These are phyloP conservation scores for Lemur catta DNA, from an alignment of 2,797 vertebrate species.

Conservation along the genomic window DNA sequence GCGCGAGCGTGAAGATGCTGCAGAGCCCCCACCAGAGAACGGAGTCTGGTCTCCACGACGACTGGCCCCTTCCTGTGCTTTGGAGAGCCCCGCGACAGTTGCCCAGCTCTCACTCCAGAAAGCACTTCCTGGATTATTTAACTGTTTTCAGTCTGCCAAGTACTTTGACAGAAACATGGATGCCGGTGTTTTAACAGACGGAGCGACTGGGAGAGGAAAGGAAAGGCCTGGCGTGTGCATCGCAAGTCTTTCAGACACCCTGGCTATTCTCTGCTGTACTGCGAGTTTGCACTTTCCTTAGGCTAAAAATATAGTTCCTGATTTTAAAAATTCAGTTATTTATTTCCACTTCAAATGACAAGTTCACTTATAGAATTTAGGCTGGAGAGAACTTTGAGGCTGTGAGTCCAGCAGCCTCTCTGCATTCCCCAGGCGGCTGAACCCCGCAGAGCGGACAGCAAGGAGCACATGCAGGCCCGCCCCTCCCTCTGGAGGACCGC, in stretches of 20 bases:
- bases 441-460: neutral
- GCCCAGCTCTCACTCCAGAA: slow-evolving; percentile 27
- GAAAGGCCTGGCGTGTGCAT: neutral
- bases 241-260: neutral
- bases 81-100: neutral
- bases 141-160: slow-evolving; percentile 40
- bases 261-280: slow-evolving; percentile 61
- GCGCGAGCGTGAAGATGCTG: accelerated
- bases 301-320: slow-evolving; percentile 53
- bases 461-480: neutral
- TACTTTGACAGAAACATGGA: neutral
- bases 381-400: neutral
- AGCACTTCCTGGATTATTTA: slow-evolving; percentile 62
- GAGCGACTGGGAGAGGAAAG: neutral
- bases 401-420: neutral
- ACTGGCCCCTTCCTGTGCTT: slow-evolving; percentile 4
- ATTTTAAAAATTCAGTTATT: slow-evolving; percentile 60
- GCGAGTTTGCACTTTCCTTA: slow-evolving; percentile 78
- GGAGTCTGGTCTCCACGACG: neutral
- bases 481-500: accelerated
- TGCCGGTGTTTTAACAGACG: neutral
- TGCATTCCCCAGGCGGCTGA: neutral
- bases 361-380: neutral
- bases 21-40: slow-evolving; percentile 5
- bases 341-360: slow-evolving; percentile 45